Base-by-base conservation (phyloP, 1,140 invertebrate genomes). In the Platyscapa corneri region DNA sequence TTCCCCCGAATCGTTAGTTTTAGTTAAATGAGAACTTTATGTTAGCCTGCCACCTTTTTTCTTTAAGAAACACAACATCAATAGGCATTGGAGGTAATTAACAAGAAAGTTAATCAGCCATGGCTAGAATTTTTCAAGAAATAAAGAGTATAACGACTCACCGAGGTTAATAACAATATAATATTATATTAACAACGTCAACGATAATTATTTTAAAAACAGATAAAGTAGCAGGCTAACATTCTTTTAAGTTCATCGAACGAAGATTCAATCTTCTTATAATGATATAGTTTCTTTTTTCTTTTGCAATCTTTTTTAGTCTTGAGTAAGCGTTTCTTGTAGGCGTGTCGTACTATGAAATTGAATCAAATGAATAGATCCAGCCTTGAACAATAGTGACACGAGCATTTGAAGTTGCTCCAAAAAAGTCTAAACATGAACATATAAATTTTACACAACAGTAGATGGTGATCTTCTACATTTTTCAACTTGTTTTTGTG, bases 201-300 rank as follows among this genome's bases (percentile, higher is more conserved):
- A 86, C 86, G 39, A 86, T 86, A 83, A 86, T 77, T 81, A 84
- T 83, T 83, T 86, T 86, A 86, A 83, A 86, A 86, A 86, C 75
- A 79, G 46, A 56, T 56, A 67, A 37, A 79, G 76, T 49, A 86
- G 75, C 85, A 86, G 81, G 76, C 85, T 72, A 79, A 64, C 67
- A 86, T 60, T 53, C 16, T 70, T 37, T 64, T 32, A 79, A 53
- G 81, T 83, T 79, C 53, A n/a, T 39, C 20, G 23, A 80, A 18
- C 5, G 53, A 83, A 83, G 79, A 78, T 86, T 64, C 23, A 77
- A 83, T 86, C 80, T 86, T 86, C 74, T 74, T 53, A 72, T 23
- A 72, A 74, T 74, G 49, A 83, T 78, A 34, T 78, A 34, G 34
- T 81, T 75, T 84, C 64, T 46, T 80, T 74, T 81, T 77, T 65